Percentiles rank a stretch among this genome's conserved stretches.
Evolutionary conservation across 2,113 vertebrate species (phyloP).

Genomic region (Egretta garzetta): DNA sequence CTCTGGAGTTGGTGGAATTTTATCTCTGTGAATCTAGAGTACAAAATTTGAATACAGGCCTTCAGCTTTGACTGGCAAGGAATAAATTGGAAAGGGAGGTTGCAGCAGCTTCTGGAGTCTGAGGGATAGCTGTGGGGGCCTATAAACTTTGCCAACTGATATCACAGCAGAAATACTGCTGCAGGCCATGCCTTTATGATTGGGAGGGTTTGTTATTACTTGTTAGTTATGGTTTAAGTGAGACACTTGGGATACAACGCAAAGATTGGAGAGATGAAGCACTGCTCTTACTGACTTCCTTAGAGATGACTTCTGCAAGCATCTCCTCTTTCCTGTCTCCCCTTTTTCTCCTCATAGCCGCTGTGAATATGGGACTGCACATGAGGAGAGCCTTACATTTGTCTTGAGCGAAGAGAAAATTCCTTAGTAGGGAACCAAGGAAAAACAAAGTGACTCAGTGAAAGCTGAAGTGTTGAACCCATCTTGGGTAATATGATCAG

Average conservation of each 20-base stretch:
- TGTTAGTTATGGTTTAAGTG: background rate
- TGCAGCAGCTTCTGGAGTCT: background rate
- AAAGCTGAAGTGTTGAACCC: background rate
- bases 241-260: background rate
- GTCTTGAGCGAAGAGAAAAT: background rate
- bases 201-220: background rate
- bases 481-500: background rate
- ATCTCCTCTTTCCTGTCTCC: background rate
- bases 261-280: background rate
- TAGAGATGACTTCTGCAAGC: background rate
- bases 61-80: background rate
- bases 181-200: background rate
- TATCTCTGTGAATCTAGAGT: background rate
- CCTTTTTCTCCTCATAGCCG: background rate
- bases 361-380: background rate
- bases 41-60: background rate
- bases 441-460: background rate
- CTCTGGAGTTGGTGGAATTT: background rate
- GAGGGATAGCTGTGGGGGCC: background rate
- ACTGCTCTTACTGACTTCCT: background rate
- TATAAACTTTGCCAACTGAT: background rate
- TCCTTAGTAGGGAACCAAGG: background rate
- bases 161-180: background rate
- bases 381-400: background rate
- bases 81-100: background rate